These are phyloP conservation scores for Umimayanthus chanpuru DNA, from an alignment of 92 coral and sea anemone genomes.

Conservation along the genomic window DNA sequence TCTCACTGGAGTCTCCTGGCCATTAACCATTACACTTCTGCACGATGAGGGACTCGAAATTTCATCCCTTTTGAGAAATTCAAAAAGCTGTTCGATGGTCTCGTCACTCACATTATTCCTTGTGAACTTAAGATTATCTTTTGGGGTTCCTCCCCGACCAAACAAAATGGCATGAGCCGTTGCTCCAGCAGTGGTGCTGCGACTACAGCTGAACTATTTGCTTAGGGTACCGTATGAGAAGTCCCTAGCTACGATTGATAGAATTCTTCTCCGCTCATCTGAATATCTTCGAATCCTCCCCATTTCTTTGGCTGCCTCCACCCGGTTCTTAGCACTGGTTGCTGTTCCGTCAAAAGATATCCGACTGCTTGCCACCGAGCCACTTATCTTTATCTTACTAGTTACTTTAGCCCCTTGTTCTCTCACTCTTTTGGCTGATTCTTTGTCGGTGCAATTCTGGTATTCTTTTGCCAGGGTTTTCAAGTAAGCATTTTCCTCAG, in stretches of 20 bases:
- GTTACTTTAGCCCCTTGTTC: constrained; percentile 3
- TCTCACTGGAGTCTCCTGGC: constrained; percentile 23
- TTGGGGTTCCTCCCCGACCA: constrained; percentile 61
- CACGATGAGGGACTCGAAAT: constrained; percentile 5
- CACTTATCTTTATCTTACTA: neutral
- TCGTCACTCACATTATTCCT: constrained; percentile 51
- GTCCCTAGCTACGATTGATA: constrained; percentile 51
- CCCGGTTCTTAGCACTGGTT: constrained; percentile 10
- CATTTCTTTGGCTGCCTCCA: constrained; percentile 42
- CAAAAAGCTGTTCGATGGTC: constrained; percentile 35
- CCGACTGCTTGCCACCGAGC: constrained; percentile 8
- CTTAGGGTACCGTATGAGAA: constrained; percentile 28
- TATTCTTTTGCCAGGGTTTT: constrained; percentile 24
- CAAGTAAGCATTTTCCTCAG: constrained; percentile 11
- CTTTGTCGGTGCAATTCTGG: constrained; percentile 11
- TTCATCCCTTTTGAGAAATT: constrained; percentile 46
- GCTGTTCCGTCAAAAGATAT: constrained; percentile 25
- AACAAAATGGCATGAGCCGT: constrained; percentile 52
- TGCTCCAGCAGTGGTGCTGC: constrained; percentile 53
- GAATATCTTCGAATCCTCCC: constrained; percentile 34
- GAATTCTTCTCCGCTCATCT: constrained; percentile 46
- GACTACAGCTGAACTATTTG: constrained; percentile 45
- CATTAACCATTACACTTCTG: constrained; percentile 5
- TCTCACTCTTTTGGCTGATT: constrained; percentile 1
- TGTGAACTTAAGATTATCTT: constrained; percentile 41